phyloP scores from a whole-genome alignment of 2,888 invertebrate species.

The Maniola hyperantus region DNA sequence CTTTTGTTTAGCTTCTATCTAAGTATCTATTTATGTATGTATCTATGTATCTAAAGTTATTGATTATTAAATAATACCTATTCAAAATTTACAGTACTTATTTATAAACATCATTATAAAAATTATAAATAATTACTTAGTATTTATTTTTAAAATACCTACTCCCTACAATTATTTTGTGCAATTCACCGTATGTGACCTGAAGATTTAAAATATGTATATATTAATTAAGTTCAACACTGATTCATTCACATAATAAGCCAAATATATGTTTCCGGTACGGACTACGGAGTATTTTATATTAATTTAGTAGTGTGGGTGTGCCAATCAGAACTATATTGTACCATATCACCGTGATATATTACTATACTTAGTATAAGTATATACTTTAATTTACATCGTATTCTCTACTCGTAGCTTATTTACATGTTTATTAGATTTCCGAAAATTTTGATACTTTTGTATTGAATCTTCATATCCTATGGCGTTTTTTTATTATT shows the following conservation, averaged over 20 bases:
- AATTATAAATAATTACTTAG: too few relatives aligned
- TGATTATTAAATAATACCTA: too few relatives aligned
- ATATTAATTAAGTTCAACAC: neutral
- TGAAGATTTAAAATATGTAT: neutral
- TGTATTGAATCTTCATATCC: conserved; percentile 2
- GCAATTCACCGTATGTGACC: too few relatives aligned
- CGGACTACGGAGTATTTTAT: conserved; percentile 32
- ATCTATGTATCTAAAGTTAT: too few relatives aligned
- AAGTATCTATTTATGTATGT: too few relatives aligned
- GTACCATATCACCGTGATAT: conserved; percentile 25
- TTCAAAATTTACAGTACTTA: too few relatives aligned
- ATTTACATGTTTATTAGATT: conserved; percentile 35
- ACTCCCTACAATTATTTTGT: too few relatives aligned
- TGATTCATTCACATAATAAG: conserved; percentile 8
- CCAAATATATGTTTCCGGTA: conserved; percentile 42
- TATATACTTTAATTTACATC: conserved; percentile 2
- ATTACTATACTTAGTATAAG: conserved; percentile 8
- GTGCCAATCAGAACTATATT: conserved; percentile 38
- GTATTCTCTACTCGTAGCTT: conserved; percentile 18
- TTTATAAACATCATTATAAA: too few relatives aligned
- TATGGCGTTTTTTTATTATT: too few relatives aligned
- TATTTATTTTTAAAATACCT: too few relatives aligned
- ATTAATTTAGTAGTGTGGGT: conserved; percentile 32
- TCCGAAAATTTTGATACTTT: conserved; percentile 10
- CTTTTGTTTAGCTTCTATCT: too few relatives aligned